Conservation (phyloP, 2,113 vertebrate species). For the Enhydra lutris region DNA sequence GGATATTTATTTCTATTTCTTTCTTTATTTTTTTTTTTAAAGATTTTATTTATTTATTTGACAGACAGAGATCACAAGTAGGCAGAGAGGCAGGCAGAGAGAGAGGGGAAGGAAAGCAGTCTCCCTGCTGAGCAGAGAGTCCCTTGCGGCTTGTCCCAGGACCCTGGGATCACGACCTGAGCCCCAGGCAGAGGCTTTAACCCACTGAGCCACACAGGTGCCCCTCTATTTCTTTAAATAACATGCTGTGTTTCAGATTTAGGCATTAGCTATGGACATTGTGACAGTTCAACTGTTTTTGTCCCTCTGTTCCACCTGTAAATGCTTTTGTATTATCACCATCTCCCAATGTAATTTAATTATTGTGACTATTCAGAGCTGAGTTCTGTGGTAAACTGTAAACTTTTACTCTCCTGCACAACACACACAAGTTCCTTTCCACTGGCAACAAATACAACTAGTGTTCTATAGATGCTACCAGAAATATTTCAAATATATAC, state of each 20-base stretch:
- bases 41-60: no score
- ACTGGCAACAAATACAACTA: background rate
- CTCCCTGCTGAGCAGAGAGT: no score
- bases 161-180: no score
- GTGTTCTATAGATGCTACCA: background rate
- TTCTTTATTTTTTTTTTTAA: background rate
- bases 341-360: background rate
- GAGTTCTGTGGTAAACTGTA: background rate
- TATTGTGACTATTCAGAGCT: background rate
- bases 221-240: background rate
- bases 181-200: no score
- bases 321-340: background rate
- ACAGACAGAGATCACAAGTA: no score
- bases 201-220: no score
- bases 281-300: background rate
- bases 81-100: no score
- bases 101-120: no score
- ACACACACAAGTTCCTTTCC: background rate
- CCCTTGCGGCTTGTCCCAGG: no score
- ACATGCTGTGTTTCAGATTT: background rate
- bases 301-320: background rate
- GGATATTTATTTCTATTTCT: background rate
- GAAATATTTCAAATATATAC: background rate
- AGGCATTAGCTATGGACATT: background rate
- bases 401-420: background rate